Percentiles rank a stretch among this genome's conserved stretches.
Evolutionary conservation across 2,888 invertebrate species (phyloP).

Genomic region (Argyresthia albistria): DNA sequence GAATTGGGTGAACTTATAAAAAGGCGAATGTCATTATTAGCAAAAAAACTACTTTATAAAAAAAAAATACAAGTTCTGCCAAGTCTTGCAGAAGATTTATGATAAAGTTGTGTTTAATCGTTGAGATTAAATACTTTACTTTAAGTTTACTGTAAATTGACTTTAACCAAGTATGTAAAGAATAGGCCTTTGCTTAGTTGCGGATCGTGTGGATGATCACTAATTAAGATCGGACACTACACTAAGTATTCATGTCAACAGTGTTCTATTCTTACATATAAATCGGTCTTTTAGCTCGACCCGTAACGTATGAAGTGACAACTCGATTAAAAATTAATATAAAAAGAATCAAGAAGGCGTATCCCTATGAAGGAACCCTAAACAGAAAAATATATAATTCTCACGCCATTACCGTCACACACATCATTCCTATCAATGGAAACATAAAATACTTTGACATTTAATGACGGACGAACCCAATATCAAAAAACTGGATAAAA

Average conservation of each 20-base stretch:
- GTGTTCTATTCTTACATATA: not conserved
- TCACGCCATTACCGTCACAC: slow-evolving; percentile 33
- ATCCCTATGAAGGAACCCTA: slow-evolving; percentile 13
- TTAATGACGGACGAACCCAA: slow-evolving; percentile 51
- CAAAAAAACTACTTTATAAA: slow-evolving; percentile 13
- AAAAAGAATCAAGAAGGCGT: too few relatives aligned
- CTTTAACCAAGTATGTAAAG: too few relatives aligned
- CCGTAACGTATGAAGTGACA: not conserved
- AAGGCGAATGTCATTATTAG: slow-evolving; percentile 54
- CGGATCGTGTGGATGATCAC: too few relatives aligned
- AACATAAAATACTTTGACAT: slow-evolving; percentile 65
- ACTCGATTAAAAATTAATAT: not conserved
- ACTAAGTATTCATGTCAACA: not conserved
- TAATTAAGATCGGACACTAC: too few relatives aligned
- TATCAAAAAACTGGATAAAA: slow-evolving; percentile 17
- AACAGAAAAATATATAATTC: slow-evolving; percentile 22
- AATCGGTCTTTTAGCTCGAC: not conserved
- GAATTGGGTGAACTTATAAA: slow-evolving; percentile 21
- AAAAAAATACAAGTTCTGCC: not conserved
- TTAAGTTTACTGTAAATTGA: too few relatives aligned
- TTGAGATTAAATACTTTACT: not conserved
- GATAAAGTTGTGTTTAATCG: not conserved
- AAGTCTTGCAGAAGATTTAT: not conserved
- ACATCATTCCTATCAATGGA: slow-evolving; percentile 41
- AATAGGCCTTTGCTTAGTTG: too few relatives aligned